Percentiles rank a stretch among this genome's conserved stretches.
phyloP scores from a whole-genome alignment of 2,797 vertebrate genomes.

The Coregonus sp. region DNA sequence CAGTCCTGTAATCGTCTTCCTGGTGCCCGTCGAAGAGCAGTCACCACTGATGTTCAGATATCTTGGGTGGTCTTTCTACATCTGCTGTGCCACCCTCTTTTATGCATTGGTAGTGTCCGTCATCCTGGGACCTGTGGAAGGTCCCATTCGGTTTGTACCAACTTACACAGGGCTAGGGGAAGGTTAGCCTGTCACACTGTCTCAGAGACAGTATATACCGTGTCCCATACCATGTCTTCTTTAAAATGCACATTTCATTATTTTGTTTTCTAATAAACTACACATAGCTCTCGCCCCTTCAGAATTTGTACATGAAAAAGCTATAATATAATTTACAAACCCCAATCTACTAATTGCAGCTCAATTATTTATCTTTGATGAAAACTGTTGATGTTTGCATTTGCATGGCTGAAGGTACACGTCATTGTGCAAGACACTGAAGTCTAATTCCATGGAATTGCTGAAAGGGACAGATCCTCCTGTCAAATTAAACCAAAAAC shows the following conservation, averaged over 20 bases:
- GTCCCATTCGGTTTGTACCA: constrained; percentile 22
- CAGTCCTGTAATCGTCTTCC: constrained; percentile 37
- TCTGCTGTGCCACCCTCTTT: constrained; percentile 50
- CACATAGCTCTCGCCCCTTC: neutral
- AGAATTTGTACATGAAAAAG: neutral
- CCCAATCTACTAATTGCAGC: neutral
- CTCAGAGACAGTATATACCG: neutral
- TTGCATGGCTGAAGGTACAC: neutral
- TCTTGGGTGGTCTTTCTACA: constrained; percentile 60
- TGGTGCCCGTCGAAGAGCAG: constrained; percentile 38
- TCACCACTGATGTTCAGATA: constrained; percentile 25
- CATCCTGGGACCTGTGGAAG: constrained; percentile 30
- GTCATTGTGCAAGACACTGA: neutral
- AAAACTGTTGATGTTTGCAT: neutral
- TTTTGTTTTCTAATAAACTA: neutral
- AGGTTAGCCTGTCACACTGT: constrained; percentile 15
- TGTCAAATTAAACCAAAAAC: neutral
- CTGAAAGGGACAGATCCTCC: neutral
- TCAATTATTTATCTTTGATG: neutral
- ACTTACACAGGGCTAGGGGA: neutral
- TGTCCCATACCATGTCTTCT: neutral
- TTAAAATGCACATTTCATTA: neutral
- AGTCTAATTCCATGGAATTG: neutral
- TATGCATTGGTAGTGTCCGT: constrained; percentile 44
- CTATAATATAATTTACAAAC: neutral